These are phyloP conservation scores for Anneissia japonica DNA, from an alignment of 35 echinoderm and acorn worm genomes.

Conservation along the genomic window DNA sequence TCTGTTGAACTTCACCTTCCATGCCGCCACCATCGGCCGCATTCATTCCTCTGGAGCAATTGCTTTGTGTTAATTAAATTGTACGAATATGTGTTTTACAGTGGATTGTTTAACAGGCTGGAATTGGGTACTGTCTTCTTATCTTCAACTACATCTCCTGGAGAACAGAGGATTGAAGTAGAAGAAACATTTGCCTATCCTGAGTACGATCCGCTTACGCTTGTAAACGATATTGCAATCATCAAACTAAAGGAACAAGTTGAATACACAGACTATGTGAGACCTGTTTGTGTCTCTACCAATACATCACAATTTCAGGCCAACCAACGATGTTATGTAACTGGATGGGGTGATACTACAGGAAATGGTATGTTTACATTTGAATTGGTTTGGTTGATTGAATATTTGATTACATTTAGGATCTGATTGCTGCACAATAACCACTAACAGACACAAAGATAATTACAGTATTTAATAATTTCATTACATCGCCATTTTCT, in stretches of 20 bases:
- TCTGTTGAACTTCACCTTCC: too few relatives aligned
- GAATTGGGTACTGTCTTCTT: not conserved
- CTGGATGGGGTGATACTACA: slow-evolving; percentile 49
- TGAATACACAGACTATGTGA: slow-evolving; percentile 28
- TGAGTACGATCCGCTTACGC: slow-evolving; percentile 17
- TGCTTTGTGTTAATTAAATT: too few relatives aligned
- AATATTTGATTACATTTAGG: too few relatives aligned
- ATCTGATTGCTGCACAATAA: too few relatives aligned
- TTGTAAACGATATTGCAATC: slow-evolving; percentile 58
- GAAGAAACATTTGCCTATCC: slow-evolving; percentile 64
- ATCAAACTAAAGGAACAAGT: slow-evolving; percentile 50
- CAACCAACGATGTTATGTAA: slow-evolving; percentile 26
- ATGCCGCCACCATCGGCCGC: too few relatives aligned
- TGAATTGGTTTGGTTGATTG: too few relatives aligned
- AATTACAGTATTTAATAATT: too few relatives aligned
- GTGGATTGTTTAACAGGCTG: not conserved
- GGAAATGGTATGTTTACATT: not conserved
- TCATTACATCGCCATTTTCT: too few relatives aligned
- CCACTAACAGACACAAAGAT: too few relatives aligned
- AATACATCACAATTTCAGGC: not conserved
- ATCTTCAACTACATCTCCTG: not conserved
- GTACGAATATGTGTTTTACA: too few relatives aligned
- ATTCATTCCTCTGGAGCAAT: too few relatives aligned
- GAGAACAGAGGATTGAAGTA: slow-evolving; percentile 1
- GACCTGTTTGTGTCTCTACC: slow-evolving; percentile 49